These are phyloP conservation scores for Sibirionetta formosa DNA, from an alignment of 2,797 vertebrate species.

Conservation along the genomic window DNA sequence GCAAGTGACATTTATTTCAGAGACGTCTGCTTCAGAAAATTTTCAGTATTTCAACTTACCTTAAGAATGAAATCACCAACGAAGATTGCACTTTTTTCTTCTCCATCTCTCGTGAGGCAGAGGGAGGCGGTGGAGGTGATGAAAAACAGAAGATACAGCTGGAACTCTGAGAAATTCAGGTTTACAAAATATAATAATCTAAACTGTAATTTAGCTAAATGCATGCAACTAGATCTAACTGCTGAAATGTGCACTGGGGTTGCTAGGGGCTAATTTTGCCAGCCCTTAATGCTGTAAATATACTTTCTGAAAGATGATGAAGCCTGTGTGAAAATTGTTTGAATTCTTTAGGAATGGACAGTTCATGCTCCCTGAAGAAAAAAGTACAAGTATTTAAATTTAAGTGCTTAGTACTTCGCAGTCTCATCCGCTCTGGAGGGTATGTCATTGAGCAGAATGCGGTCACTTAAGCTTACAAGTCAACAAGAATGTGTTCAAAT, in stretches of 20 bases:
- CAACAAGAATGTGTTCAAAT: conserved; percentile 40
- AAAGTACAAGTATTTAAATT: conserved; percentile 68
- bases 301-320: neutral
- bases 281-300: neutral
- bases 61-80: neutral
- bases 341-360: conserved; percentile 5
- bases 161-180: neutral
- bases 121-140: neutral
- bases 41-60: neutral
- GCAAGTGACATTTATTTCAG: neutral
- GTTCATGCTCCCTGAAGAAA: conserved; percentile 59
- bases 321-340: neutral
- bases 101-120: neutral
- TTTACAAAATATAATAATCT: neutral
- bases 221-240: neutral
- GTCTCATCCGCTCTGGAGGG: neutral
- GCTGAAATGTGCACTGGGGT: neutral
- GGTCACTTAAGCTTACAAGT: conserved; percentile 18
- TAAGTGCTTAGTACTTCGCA: conserved; percentile 39
- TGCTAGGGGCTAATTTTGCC: neutral
- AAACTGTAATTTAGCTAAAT: neutral
- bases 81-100: neutral
- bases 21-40: neutral
- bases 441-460: neutral
- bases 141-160: neutral